Base-by-base conservation (phyloP, 2,888 invertebrate species). In the Ceriagrion tenellum region DNA sequence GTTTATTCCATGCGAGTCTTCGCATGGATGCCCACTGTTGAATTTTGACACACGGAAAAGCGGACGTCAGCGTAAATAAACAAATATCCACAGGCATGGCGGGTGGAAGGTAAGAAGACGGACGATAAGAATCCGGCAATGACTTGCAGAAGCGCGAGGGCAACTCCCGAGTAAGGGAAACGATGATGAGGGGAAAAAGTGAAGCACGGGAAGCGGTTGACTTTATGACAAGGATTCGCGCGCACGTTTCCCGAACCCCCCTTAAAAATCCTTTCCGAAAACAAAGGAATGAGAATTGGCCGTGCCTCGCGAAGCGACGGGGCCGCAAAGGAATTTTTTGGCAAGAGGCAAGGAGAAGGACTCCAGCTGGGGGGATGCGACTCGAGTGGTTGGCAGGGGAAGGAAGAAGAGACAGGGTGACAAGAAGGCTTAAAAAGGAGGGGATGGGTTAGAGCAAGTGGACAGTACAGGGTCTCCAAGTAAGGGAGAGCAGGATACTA, bases 361-460 rank as follows among this genome's bases (percentile, higher is more conserved):
- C 2, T 13, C 35, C 8, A 16, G 18, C 3, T 12, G n/a, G 81
- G 13, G 12, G 81, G 81, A 81, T 81, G 35, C 13, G 6, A 12
- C 81, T 35, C 35, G 81, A 81, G 35, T 35, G 81, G 81, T 18
- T 81, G 81, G 81, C 81, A 0, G 89, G 89, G 89, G 89, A n/a
- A 89, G 89, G 89, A 55, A 55, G 89, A n/a, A 89, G 89, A 88
- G 55, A 89, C 89, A n/a, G 89, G 89, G n/a, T 55, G 89, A 55
- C 55, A 55, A 26, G 89, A 89, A 26, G 47, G 89, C 6, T 89
- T 89, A 16, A 89, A 26, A 55, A 16, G 3, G n/a, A 12, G 23
- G 55, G 55, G 6, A 10, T 12, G 55, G 10, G 89, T 55, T 12
- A 55, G 55, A 23, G n/a, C 26, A 12, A n/a, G 18, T 26, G 89